Percentiles rank a stretch among this genome's conserved stretches.
Evolutionary conservation across 2,113 vertebrate species (phyloP).

Genomic region (Alaudala cheleensis): DNA sequence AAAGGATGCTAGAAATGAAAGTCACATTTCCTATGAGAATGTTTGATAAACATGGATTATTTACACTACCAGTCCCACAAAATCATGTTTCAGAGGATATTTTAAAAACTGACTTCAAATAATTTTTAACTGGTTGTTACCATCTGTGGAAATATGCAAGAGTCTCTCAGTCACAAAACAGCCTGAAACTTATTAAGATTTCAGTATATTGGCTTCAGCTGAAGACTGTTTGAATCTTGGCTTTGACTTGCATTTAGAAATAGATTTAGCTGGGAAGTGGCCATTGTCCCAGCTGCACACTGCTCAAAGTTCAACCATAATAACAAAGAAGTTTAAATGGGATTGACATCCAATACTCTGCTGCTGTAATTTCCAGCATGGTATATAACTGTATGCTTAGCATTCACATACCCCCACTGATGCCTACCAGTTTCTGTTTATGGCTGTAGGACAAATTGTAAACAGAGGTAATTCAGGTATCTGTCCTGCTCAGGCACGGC

Average conservation of each 20-base stretch:
- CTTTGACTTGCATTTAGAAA: constrained; percentile 1
- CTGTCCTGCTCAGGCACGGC: not conserved
- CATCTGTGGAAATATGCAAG: not conserved
- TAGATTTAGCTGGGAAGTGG: not conserved
- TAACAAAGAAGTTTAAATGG: not conserved
- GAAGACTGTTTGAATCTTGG: not conserved
- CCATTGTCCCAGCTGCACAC: not conserved
- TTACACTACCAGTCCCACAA: not conserved
- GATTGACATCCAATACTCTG: not conserved
- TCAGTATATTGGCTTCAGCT: not conserved
- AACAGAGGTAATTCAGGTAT: not conserved
- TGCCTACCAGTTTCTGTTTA: not conserved
- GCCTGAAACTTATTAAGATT: not conserved
- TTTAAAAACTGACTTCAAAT: not conserved
- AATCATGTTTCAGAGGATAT: not conserved
- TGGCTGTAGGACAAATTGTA: not conserved
- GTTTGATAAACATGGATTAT: not conserved
- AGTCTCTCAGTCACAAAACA: not conserved
- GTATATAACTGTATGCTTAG: not conserved
- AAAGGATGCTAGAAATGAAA: not conserved
- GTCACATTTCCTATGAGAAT: not conserved
- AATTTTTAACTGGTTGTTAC: not conserved
- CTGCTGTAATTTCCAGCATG: not conserved
- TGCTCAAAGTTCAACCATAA: not conserved
- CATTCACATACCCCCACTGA: not conserved